Base-by-base conservation (phyloP, 2,113 vertebrate genomes). In the Thunnus thynnus region DNA sequence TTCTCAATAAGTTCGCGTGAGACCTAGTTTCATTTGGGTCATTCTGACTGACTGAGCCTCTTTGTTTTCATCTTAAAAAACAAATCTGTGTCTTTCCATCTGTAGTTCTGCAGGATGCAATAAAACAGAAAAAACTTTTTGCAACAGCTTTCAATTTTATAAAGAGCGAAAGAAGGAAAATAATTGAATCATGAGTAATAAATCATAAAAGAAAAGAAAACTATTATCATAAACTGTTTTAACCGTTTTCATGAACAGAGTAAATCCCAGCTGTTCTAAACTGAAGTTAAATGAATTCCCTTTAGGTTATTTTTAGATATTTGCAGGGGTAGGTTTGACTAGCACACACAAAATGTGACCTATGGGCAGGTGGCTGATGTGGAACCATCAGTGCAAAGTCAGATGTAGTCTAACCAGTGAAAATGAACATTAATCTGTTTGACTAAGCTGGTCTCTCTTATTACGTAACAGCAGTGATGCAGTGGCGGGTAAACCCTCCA, bases 371-470 rank as follows among this genome's bases (percentile, higher is more conserved):
- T 72, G 36, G 66, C 67, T 74, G 82, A 87, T 36, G 64, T 73
- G 71, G 63, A 78, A 48, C 56, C 41, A 56, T 32, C 66, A 74
- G 79, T 22, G 46, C 41, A 67, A 69, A 76, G 70, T 86, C 73
- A 79, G 67, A 89, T 41, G 22, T 56, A 57, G 51, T 70, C 67
- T 63, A 25, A 72, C 70, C 63, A 64, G 69, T 67, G 71, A 90
- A 77, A 88, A 73, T 78, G 70, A 80, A 72, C 75, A 85, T 80
- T 84, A 92, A 87, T 88, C 82, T 81, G 73, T 84, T 60, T 32
- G 82, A 71, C 63, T 80, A 84, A 88, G 80, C 82, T 64, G 1
- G 32, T 22, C 64, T 77, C 70, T 65, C 20, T 57, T 60, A 44
- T 91, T 82, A 88, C 51, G 73, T 79, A 91, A 91, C 61, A 41